Base-by-base conservation (phyloP, 2,797 vertebrate species). In the Argentina silus region DNA sequence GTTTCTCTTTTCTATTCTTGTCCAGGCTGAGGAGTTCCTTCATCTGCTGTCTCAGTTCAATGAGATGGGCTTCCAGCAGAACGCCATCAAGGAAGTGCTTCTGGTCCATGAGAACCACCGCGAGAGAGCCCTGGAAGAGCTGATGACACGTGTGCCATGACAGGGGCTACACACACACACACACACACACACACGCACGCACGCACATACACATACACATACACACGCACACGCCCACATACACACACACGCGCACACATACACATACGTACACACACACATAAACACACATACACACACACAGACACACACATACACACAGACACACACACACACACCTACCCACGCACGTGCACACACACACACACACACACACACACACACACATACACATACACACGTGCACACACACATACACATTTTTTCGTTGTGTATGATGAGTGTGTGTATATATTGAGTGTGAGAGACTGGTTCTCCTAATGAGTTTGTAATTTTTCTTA, bases 51-150 rank as follows among this genome's bases (percentile, higher is more conserved):
- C 89, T 76, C 96, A 97, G 91, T 98, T 99, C 87, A 91, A 95
- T 0, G 96, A 98, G 85, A 99, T 99, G 97, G 97, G 97, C 43
- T 99, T 99, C 91, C 96, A 96, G 86, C 95, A 95, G 79, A 95
- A 94, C 0, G 85, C 94, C 78, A 95, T 98, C 89, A 98, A 98
- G 82, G 97, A 97, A 81, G 97, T 96, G 57, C 94, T 98, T 55
- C 88, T 99, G 67, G 91, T 98, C 45, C 95, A 97, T 0, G 95
- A 95, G 74, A 98, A 98, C 90, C 95, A 91, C 81, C 72, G 88
- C 0, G 97, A 98, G 47, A 92, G 91, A 44, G 97, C 97, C 0
- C 88, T 99, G 67, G 97, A 99, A 83, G 97, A 98, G 79, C 95
- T 99, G 0, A 95, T 99, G 92, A 94, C 91, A 83, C 95, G 93